Conservation (phyloP, 2,113 vertebrate genomes). For the Cichladusa arquata region DNA sequence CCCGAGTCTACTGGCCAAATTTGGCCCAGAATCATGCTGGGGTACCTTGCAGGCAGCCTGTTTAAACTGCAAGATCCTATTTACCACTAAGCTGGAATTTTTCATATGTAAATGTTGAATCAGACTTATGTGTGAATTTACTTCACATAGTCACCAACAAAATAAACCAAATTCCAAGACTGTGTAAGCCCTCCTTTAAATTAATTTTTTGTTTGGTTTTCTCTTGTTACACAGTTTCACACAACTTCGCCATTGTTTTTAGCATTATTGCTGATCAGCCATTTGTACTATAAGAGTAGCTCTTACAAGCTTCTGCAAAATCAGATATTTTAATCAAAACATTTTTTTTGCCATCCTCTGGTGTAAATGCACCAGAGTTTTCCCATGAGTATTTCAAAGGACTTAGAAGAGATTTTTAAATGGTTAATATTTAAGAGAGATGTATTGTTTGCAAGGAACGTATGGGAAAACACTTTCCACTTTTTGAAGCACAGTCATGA, state of each 20-base stretch:
- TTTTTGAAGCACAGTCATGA: neutral
- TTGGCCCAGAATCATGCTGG: neutral
- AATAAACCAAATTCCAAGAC: neutral
- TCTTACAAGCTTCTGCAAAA: neutral
- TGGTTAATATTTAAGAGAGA: neutral
- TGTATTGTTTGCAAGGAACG: neutral
- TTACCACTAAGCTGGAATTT: neutral
- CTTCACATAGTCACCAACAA: neutral
- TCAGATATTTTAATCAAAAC: neutral
- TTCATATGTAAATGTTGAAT: neutral
- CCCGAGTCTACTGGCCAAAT: neutral
- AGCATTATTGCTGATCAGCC: neutral
- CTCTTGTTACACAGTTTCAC: neutral
- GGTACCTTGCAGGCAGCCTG: neutral
- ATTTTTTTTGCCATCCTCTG: neutral
- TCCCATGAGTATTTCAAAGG: neutral
- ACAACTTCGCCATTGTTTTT: neutral
- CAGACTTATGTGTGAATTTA: neutral
- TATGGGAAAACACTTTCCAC: neutral
- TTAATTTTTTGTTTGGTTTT: neutral
- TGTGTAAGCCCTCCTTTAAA: neutral
- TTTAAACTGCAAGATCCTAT: neutral
- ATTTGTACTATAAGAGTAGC: neutral
- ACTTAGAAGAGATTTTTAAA: neutral
- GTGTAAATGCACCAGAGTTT: neutral